Evolutionary conservation across 2,797 vertebrate species (phyloP), one percentile per base, ranked within the genome.

Genomic region (Fringilla coelebs): DNA sequence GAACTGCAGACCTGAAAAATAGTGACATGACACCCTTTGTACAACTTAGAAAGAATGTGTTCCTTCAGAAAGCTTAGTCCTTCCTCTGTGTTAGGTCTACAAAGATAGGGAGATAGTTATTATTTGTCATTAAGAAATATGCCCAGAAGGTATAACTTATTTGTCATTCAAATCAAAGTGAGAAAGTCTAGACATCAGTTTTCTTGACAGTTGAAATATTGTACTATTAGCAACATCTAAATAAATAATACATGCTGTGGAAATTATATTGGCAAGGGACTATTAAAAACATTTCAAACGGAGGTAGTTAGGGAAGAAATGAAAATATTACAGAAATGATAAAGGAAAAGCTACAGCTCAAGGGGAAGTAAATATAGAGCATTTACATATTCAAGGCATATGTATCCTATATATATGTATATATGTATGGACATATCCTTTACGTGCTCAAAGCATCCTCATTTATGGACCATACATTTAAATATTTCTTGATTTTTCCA

Each of bases 161-260:
- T 94, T 94, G 46, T 85, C 72, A 89, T 85, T 94, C 73, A 89
- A 92, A 78, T 40, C 28, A 67, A 88, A 74, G 60, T 85, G 40
- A 92, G 62, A 68, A 96, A 94, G 31, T 85, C 76, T 88, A 84
- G 89, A 91, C 81, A 93, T 83, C 36, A 38, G 28, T 16, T 81
- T 93, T 86, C 65, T 75, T 93, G 91, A 89, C 77, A 97, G 51
- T 8, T 91, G 80, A 95, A 97, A 81, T 89, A 88, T 74, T 84
- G 31, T 81, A n/a, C 89, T 88, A 82, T 88, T 94, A 95, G 15
- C 6, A 15, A 75, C 70, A 93, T 67, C 77, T 93, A 96, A 93
- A 94, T 96, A 97, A 96, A 94, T 89, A 90, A 91, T 66, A 80
- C 28, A 65, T 75, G 67, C 65, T 83, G 55, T 74, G 49, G 60